Evolutionary conservation across 2,113 vertebrate species (phyloP), one percentile per base, ranked within the genome.

Genomic region (Capreolus pygargus): DNA sequence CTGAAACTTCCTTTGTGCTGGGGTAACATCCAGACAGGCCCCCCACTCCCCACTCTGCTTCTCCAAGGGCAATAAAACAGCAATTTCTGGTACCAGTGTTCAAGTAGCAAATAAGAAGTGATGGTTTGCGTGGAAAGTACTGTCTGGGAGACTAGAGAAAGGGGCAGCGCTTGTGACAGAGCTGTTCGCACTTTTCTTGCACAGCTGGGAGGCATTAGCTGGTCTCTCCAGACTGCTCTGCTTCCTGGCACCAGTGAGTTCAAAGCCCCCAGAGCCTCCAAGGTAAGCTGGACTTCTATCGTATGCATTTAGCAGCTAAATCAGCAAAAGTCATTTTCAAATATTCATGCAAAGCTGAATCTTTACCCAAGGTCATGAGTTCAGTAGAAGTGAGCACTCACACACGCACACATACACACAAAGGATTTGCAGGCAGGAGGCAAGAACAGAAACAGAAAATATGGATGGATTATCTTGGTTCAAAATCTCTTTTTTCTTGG

Each of bases 121-220:
- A 99, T 99, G 99, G 98, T 97, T 98, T 43, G 28, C 98, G 95
- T 97, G 97, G 74, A 98, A 97, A 97, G 97, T 96, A 96, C 98
- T 98, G 92, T 98, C 97, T 98, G 91, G 87, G 98, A 98, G 96
- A 97, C 97, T 98, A 96, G 90, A 97, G 95, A 98, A 98, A 96
- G 95, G 98, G 98, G 98, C 97, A 98, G 98, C 30, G 94, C 97
- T 98, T 98, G 98, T 99, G 99, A 99, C 99, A 99, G 98, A 99
- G 98, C 98, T 98, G 98, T 99, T 99, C 99, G 99, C 99, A 99
- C 98, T 98, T 98, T 85, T 86, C 58, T 97, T 91, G 97, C 98
- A 98, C 98, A 98, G 98, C 98, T 99, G 99, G 98, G 98, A 99
- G 98, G 99, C 98, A 98, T 98, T 98, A 98, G 98, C 98, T 98